phyloP scores from a whole-genome alignment of 2,113 vertebrate genomes.

The Arvicanthis niloticus region DNA sequence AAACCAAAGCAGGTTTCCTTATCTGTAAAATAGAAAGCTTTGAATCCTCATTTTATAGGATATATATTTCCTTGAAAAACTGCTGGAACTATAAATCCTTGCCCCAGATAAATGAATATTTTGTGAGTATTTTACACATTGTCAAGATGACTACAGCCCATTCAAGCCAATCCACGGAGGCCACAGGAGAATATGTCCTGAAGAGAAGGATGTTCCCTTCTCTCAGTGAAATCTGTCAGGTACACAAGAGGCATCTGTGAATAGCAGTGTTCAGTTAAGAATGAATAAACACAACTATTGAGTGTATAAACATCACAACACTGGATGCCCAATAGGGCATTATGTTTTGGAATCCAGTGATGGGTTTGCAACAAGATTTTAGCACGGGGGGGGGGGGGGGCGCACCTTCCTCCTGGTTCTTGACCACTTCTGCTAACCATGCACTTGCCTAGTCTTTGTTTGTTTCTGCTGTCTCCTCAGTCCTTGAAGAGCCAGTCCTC shows the following conservation, averaged over 20 bases:
- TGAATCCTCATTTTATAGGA: background rate
- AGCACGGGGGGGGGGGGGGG: background rate
- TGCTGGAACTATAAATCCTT: background rate
- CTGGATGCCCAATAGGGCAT: background rate
- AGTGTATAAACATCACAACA: background rate
- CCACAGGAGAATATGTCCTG: background rate
- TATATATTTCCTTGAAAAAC: background rate
- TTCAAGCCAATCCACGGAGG: background rate
- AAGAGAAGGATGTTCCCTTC: background rate
- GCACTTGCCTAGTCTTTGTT: background rate
- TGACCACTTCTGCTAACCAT: background rate
- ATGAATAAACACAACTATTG: background rate
- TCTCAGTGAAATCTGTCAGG: background rate
- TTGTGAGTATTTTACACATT: background rate
- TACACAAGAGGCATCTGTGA: background rate
- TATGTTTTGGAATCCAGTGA: background rate
- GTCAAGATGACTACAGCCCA: background rate
- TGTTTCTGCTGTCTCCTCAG: background rate
- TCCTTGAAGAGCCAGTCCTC: background rate
- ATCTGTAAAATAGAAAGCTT: background rate
- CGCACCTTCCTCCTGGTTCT: background rate
- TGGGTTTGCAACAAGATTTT: background rate
- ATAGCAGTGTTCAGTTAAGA: background rate
- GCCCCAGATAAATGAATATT: background rate
- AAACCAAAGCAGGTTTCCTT: background rate